Conservation (phyloP, 1,140 invertebrate species). For the Zeugodacus cucurbitae region DNA sequence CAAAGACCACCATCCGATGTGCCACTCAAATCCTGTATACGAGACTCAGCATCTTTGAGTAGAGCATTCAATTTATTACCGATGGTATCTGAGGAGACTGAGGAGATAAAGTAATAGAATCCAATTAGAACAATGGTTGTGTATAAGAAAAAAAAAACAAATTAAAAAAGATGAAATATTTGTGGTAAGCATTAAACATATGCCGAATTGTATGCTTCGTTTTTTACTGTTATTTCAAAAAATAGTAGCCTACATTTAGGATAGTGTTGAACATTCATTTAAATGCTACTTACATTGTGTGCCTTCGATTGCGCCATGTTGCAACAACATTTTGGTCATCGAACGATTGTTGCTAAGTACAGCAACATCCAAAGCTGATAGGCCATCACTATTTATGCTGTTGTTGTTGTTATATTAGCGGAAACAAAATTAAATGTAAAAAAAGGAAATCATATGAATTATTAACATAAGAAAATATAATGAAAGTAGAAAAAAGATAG, state of each 20-base stretch:
- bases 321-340: conserved; percentile 87
- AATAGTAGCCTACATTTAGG: neutral
- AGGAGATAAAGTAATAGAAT: conserved; percentile 58
- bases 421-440: neutral
- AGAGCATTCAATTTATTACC: conserved; percentile 79
- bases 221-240: too few relatives aligned
- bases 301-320: conserved; percentile 89
- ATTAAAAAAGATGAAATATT: too few relatives aligned
- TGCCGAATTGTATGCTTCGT: too few relatives aligned
- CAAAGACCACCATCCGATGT: conserved; percentile 54
- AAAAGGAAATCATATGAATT: conserved; percentile 12
- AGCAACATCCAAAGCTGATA: conserved; percentile 90
- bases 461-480: neutral
- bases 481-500: neutral
- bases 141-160: conserved; percentile 16
- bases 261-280: neutral
- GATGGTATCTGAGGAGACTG: conserved; percentile 80
- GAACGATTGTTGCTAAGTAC: conserved; percentile 87
- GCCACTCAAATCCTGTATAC: conserved; percentile 78
- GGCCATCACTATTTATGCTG: conserved; percentile 87
- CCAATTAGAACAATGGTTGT: conserved; percentile 42
- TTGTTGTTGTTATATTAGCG: neutral
- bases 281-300: conserved; percentile 81
- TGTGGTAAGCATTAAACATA: too few relatives aligned
- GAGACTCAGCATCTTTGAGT: conserved; percentile 82